phyloP scores from a whole-genome alignment of 2,113 vertebrate species.

The Callopanchax toddi region DNA sequence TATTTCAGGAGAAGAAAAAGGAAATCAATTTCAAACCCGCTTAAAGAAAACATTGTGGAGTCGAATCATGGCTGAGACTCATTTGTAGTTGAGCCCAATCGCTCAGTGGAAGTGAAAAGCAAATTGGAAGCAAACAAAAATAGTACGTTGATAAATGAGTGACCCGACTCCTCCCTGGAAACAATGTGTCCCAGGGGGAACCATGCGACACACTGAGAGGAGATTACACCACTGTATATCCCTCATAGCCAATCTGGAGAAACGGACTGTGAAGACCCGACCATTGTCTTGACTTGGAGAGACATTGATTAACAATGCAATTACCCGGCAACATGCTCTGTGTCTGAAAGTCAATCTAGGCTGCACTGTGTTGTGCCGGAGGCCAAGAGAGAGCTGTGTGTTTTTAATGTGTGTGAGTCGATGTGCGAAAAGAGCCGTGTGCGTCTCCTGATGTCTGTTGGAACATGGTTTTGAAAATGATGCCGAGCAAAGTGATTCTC shows the following conservation, averaged over 20 bases:
- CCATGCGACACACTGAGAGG: constrained; percentile 59
- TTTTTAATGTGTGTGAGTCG: constrained; percentile 16
- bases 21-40: background rate
- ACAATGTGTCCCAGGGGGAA: constrained; percentile 50
- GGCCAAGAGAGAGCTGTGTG: constrained; percentile 40
- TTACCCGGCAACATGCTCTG: constrained; percentile 79
- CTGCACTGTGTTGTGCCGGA: constrained; percentile 61
- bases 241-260: constrained; percentile 68
- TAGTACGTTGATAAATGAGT: constrained; percentile 56
- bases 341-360: constrained; percentile 79
- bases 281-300: constrained; percentile 72
- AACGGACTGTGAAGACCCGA: constrained; percentile 60
- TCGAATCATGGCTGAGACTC: background rate
- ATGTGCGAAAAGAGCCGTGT: constrained; percentile 14
- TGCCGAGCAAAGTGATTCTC: constrained; percentile 28
- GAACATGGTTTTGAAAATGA: constrained; percentile 48
- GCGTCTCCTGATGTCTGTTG: constrained; percentile 56
- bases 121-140: constrained; percentile 49
- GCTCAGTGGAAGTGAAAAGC: constrained; percentile 27
- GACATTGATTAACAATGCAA: constrained; percentile 84
- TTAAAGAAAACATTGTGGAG: constrained; percentile 15
- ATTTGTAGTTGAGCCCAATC: constrained; percentile 27
- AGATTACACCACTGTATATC: constrained; percentile 73
- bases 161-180: constrained; percentile 50
- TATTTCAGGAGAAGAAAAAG: background rate